Percentiles rank a stretch among this genome's conserved stretches.
These are phyloP conservation scores for Prorops nasuta DNA, from an alignment of 1,140 invertebrate genomes.

Conservation along the genomic window DNA sequence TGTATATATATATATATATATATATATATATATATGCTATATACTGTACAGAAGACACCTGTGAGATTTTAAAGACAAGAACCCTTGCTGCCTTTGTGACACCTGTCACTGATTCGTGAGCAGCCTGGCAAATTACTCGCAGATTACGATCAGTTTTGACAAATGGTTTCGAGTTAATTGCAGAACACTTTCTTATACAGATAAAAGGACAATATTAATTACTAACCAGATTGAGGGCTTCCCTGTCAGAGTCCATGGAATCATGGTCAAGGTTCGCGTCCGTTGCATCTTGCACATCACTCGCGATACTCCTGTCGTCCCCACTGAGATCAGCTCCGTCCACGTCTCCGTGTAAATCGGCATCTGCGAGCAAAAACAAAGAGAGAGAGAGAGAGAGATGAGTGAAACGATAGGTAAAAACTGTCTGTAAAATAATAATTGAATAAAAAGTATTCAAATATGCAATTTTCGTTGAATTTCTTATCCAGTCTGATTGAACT, in stretches of 20 bases:
- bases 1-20: no score
- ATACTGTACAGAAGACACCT: no score
- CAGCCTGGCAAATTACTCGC: no score
- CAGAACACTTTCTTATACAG: no score
- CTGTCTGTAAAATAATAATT: not conserved
- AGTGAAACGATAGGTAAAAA: not conserved
- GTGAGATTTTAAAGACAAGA: no score
- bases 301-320: slow-evolving; percentile 57
- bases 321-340: slow-evolving; percentile 54
- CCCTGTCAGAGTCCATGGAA: slow-evolving; percentile 60
- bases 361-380: slow-evolving; percentile 51
- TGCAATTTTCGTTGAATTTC: no score
- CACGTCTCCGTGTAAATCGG: slow-evolving; percentile 57
- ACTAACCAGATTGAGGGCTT: slow-evolving; percentile 60
- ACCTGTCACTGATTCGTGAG: not conserved
- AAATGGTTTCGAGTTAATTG: no score
- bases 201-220: no score
- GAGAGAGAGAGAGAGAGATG: not conserved
- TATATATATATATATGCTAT: no score
- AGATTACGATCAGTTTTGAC: no score
- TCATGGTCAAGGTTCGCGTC: slow-evolving; percentile 56
- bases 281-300: slow-evolving; percentile 53
- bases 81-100: not conserved
- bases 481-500: no score
- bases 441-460: not conserved